A percentile compares a stretch with the other conserved stretches of the same genome.
Evolutionary conservation across 2,888 invertebrate genomes (phyloP).

Genomic region (Acleris cristana): DNA sequence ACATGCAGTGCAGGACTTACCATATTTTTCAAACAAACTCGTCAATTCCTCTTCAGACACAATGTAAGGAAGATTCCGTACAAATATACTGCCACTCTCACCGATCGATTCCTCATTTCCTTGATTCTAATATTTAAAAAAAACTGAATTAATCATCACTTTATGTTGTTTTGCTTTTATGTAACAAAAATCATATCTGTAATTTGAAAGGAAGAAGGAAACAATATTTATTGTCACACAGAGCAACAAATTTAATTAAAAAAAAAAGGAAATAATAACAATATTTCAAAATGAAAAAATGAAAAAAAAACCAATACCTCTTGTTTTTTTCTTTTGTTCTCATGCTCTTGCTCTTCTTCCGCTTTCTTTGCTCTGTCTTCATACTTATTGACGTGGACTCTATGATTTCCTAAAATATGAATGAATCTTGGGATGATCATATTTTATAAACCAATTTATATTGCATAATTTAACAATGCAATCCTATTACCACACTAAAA

Average conservation of each 20-base stretch:
- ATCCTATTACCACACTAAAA: too few relatives aligned
- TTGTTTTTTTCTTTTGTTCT: constrained; percentile 59
- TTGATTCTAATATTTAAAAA: constrained; percentile 10
- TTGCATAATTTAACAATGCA: too few relatives aligned
- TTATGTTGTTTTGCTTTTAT: too few relatives aligned
- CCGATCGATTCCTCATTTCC: constrained; percentile 90
- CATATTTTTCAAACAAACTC: constrained; percentile 92
- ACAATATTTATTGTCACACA: too few relatives aligned
- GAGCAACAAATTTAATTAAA: too few relatives aligned
- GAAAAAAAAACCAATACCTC: constrained; percentile 57
- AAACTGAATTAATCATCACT: too few relatives aligned
- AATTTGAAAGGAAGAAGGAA: too few relatives aligned
- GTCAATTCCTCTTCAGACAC: constrained; percentile 94
- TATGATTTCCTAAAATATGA: constrained; percentile 67
- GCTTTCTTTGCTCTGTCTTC: constrained; percentile 70
- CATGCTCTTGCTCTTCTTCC: constrained; percentile 66
- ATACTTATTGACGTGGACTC: constrained; percentile 73
- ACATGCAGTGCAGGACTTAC: constrained; percentile 82
- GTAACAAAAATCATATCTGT: too few relatives aligned
- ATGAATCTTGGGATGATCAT: not conserved
- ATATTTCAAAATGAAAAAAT: not conserved
- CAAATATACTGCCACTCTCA: constrained; percentile 96
- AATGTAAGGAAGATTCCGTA: constrained; percentile 95
- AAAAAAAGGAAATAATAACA: too few relatives aligned
- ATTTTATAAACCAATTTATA: too few relatives aligned